phyloP scores from a whole-genome alignment of 2,888 invertebrate species.

The Alitta virens region DNA sequence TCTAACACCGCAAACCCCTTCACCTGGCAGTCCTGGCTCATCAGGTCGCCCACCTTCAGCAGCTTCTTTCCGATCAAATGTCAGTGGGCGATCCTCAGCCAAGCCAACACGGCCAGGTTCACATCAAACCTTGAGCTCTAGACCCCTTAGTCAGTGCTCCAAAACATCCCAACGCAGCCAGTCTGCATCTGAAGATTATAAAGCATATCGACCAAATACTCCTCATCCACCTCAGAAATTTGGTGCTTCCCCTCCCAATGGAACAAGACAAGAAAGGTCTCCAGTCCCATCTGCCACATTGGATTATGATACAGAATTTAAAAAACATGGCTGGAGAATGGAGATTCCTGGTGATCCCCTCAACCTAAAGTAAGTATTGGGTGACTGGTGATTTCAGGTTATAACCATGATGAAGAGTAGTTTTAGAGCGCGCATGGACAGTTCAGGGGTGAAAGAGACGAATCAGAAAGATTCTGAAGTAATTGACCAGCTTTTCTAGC shows the following conservation, averaged over 20 bases:
- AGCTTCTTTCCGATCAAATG: too few relatives aligned
- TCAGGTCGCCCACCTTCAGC: not conserved
- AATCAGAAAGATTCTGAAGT: too few relatives aligned
- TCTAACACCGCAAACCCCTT: not conserved
- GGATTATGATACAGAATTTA: constrained; percentile 37
- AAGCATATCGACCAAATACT: constrained; percentile 1
- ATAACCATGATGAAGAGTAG: too few relatives aligned
- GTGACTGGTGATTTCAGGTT: too few relatives aligned
- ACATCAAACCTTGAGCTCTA: too few relatives aligned
- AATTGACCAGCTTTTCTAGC: too few relatives aligned
- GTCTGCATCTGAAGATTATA: not conserved
- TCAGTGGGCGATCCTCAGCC: too few relatives aligned
- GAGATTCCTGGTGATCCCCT: constrained; percentile 50
- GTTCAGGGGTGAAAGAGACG: too few relatives aligned
- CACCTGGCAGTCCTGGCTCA: not conserved
- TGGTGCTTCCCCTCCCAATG: not conserved
- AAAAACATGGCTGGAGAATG: constrained; percentile 49
- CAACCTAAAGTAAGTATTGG: constrained; percentile 47
- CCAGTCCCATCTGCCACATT: constrained; percentile 15
- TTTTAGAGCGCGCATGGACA: too few relatives aligned
- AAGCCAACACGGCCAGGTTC: too few relatives aligned
- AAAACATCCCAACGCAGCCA: not conserved
- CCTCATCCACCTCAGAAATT: constrained; percentile 1
- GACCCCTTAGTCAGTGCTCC: not conserved
- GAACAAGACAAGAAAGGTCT: not conserved